These are phyloP conservation scores for Ecdyonurus torrentis DNA, from an alignment of 2,888 invertebrate genomes.

Conservation along the genomic window DNA sequence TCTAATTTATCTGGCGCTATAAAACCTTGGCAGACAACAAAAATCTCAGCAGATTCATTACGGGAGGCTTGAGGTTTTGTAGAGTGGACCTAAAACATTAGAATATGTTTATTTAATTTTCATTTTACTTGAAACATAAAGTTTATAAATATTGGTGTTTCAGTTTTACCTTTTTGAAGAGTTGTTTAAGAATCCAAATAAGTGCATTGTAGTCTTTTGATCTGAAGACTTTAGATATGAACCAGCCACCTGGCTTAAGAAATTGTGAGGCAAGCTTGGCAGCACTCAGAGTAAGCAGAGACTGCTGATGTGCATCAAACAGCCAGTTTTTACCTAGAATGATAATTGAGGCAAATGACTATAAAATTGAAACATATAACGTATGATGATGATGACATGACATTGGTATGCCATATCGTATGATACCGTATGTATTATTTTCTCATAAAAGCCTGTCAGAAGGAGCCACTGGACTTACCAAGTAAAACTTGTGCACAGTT, in stretches of 20 bases:
- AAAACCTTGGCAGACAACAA: slow-evolving; percentile 91
- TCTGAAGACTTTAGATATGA: slow-evolving; percentile 95
- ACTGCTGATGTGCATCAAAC: slow-evolving; percentile 92
- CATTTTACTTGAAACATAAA: neutral
- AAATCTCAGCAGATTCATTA: slow-evolving; percentile 97
- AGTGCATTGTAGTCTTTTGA: slow-evolving; percentile 95
- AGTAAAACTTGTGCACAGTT: neutral
- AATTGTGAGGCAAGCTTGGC: slow-evolving; percentile 83
- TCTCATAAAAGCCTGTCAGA: too few species aligned
- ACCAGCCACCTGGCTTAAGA: slow-evolving; percentile 83
- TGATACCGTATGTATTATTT: too few species aligned
- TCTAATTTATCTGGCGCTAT: slow-evolving; percentile 86
- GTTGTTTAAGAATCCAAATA: slow-evolving; percentile 87
- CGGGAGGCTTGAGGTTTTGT: slow-evolving; percentile 98
- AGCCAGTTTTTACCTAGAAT: slow-evolving; percentile 87
- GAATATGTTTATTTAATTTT: slow-evolving; percentile 3
- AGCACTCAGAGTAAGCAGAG: slow-evolving; percentile 79
- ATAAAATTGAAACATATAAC: too few species aligned
- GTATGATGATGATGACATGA: too few species aligned
- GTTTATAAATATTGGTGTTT: neutral
- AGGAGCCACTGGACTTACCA: too few species aligned
- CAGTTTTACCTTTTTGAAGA: slow-evolving; percentile 62
- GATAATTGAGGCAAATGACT: too few species aligned
- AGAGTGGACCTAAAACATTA: slow-evolving; percentile 53
- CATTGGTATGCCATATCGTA: too few species aligned